phyloP scores from a whole-genome alignment of 2,888 invertebrate genomes.

The Maniola hyperantus region DNA sequence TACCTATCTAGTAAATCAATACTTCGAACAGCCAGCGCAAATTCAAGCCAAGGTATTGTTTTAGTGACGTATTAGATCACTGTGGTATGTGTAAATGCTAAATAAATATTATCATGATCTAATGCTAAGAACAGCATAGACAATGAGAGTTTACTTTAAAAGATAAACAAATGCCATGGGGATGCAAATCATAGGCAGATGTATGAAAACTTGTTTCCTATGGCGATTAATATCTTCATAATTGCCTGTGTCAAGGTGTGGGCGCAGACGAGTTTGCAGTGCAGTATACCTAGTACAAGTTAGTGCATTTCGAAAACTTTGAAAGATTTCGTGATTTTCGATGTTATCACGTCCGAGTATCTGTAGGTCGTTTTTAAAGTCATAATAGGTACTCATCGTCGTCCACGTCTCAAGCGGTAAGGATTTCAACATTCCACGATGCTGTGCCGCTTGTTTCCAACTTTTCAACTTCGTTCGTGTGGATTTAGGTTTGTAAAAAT shows the following conservation, averaged over 20 bases:
- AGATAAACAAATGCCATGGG: conserved; percentile 2
- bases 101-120: conserved; percentile 6
- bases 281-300: not conserved
- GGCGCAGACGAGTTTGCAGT: conserved; percentile 35
- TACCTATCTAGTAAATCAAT: not conserved
- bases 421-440: not conserved
- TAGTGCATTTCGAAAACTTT: not conserved
- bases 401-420: not conserved
- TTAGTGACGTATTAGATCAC: not conserved
- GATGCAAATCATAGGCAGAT: conserved; percentile 22
- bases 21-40: not conserved
- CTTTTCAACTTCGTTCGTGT: too few relatives aligned
- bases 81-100: not conserved
- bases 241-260: conserved; percentile 39
- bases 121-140: not conserved
- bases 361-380: too few relatives aligned
- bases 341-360: too few relatives aligned
- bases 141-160: not conserved
- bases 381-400: not conserved
- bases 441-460: not conserved
- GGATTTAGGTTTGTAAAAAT: too few relatives aligned
- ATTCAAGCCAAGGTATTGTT: not conserved
- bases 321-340: too few relatives aligned
- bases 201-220: conserved; percentile 26
- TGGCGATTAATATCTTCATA: conserved; percentile 34